Percentiles rank a stretch among this genome's conserved stretches.
phyloP scores from a whole-genome alignment of 30 jellyfish, hydroid and myxozoan genomes.

The Aurelia aurita region DNA sequence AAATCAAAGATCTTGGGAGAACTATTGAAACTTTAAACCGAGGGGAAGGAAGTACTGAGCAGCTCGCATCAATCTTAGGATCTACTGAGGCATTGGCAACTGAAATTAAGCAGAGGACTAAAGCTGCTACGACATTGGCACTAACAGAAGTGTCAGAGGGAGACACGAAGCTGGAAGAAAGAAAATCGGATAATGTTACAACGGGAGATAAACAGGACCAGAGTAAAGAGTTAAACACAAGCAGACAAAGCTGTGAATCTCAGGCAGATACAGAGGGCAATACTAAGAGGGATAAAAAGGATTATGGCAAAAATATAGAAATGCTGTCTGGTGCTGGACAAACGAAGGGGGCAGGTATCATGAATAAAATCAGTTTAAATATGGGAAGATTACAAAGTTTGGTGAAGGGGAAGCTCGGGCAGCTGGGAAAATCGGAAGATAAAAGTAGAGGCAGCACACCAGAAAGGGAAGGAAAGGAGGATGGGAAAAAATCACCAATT shows the following conservation, averaged over 20 bases:
- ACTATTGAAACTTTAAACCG: neutral
- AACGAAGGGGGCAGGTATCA: neutral
- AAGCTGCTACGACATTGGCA: neutral
- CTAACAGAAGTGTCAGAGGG: neutral
- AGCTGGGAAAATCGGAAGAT: neutral
- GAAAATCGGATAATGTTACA: no score
- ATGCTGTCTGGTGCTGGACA: neutral
- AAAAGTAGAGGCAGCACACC: neutral
- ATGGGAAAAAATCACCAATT: no score
- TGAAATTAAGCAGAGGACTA: neutral
- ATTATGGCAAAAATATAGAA: neutral
- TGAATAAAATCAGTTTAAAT: neutral
- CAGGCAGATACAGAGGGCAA: no score
- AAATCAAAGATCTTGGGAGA: conserved; percentile 26
- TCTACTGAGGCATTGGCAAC: neutral
- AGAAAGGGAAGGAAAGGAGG: neutral
- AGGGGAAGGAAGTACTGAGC: neutral
- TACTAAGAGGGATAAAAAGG: no score
- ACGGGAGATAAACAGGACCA: no score
- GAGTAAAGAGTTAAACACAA: no score
- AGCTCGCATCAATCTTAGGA: neutral
- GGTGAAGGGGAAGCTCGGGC: neutral
- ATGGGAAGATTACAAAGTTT: neutral
- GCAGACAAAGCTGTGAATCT: no score
- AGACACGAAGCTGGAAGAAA: neutral